Conservation (phyloP, 2,797 vertebrate species). For the Phataginus tricuspis region DNA sequence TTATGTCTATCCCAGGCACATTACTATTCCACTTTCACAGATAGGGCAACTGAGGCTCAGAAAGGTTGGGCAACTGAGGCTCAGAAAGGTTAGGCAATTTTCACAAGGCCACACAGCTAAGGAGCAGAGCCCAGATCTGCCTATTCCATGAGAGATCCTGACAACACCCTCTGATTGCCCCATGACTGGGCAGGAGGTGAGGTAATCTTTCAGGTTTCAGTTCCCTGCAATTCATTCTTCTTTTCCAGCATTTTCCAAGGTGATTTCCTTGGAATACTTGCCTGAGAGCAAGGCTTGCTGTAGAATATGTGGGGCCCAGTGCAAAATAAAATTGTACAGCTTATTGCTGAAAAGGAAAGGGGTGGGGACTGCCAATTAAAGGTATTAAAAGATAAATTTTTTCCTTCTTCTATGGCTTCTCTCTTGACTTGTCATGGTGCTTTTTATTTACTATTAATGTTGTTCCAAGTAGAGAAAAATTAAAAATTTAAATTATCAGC, state of each 20-base stretch:
- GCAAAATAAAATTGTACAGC: background rate
- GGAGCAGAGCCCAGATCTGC: background rate
- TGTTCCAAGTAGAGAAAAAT: conserved; percentile 1
- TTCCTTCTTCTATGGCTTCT: background rate
- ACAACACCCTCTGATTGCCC: background rate
- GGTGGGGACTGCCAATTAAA: background rate
- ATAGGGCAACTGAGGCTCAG: background rate
- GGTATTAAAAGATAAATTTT: background rate
- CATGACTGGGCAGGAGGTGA: background rate
- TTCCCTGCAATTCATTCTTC: background rate
- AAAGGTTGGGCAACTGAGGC: background rate
- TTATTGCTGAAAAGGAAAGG: background rate
- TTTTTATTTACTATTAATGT: background rate
- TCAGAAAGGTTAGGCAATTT: background rate
- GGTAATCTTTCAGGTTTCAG: background rate
- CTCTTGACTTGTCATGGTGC: background rate
- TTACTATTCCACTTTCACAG: background rate
- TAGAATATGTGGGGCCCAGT: background rate
- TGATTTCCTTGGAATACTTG: background rate
- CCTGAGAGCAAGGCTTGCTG: background rate
- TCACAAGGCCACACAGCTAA: background rate
- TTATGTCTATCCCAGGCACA: background rate
- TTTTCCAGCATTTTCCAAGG: conserved; percentile 25
- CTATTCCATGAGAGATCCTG: background rate
- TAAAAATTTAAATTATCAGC: background rate